phyloP scores from a whole-genome alignment of 2,797 vertebrate genomes.

The Leptodactylus fallax region DNA sequence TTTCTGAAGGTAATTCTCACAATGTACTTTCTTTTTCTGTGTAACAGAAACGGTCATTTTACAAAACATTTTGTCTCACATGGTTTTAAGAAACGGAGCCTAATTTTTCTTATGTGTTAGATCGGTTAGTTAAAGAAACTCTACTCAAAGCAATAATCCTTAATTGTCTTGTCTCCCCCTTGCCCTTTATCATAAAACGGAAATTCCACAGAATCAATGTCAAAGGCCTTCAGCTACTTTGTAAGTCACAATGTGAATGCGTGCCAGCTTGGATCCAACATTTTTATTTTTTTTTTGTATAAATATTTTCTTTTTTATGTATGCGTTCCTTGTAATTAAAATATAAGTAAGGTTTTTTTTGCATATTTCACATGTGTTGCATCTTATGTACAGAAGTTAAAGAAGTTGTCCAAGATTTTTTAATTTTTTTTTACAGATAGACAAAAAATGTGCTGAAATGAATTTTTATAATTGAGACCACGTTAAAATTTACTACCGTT shows the following conservation, averaged over 20 bases:
- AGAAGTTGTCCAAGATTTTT: no score
- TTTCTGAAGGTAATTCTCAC: conserved; percentile 1
- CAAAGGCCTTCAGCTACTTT: not conserved
- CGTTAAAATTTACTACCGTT: no score
- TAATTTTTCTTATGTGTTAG: not conserved
- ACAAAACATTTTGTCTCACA: not conserved
- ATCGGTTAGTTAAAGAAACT: not conserved
- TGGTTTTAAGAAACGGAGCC: not conserved
- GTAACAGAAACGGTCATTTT: not conserved
- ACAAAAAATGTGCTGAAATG: no score
- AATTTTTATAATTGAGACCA: no score
- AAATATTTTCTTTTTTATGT: no score
- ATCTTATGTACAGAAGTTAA: no score
- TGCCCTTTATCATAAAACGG: not conserved
- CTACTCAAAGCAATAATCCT: not conserved
- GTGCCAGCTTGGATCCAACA: no score
- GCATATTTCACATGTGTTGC: no score
- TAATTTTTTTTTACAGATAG: no score
- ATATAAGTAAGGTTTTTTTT: no score
- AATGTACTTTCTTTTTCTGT: not conserved
- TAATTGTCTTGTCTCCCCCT: not conserved
- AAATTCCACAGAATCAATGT: not conserved
- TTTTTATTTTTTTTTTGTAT: no score
- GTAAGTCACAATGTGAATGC: not conserved
- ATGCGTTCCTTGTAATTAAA: no score